phyloP scores from a whole-genome alignment of 2,797 vertebrate species.

The Chloroceryle inda region DNA sequence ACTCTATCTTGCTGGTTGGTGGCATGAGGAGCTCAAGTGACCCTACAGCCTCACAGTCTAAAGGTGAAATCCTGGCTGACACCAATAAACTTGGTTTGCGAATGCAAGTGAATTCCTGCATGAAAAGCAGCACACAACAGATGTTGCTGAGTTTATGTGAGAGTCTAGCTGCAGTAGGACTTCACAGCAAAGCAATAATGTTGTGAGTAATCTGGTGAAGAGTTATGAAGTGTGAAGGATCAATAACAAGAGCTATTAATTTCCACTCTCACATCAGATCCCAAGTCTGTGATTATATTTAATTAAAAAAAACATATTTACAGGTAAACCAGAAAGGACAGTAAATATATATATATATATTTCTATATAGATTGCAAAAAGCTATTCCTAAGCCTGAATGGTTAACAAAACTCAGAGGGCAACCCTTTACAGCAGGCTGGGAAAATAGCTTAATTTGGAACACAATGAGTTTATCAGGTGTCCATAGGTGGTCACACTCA shows the following conservation, averaged over 20 bases:
- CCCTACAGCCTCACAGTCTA: neutral
- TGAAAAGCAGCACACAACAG: neutral
- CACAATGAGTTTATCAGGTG: slow-evolving; percentile 3
- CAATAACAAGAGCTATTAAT: slow-evolving; percentile 43
- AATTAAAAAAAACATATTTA: slow-evolving; percentile 40
- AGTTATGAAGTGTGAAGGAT: slow-evolving; percentile 12
- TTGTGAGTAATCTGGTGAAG: neutral
- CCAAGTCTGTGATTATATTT: slow-evolving; percentile 18
- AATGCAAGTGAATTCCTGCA: slow-evolving; percentile 10
- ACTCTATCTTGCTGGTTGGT: neutral
- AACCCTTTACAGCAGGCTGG: neutral
- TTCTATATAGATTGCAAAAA: neutral
- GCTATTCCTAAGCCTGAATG: neutral
- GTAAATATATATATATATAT: neutral
- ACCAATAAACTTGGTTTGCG: neutral
- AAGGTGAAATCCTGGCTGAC: neutral
- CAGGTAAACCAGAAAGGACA: slow-evolving; percentile 22
- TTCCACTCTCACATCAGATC: slow-evolving; percentile 14
- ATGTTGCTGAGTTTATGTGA: neutral
- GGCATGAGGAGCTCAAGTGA: neutral
- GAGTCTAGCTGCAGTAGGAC: neutral
- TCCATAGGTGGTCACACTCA: neutral
- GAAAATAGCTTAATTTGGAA: slow-evolving; percentile 54
- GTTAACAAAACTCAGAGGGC: slow-evolving; percentile 30
- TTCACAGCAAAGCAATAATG: neutral